phyloP scores from a whole-genome alignment of 2,797 vertebrate species.

The Sebastes kiyomatsui region DNA sequence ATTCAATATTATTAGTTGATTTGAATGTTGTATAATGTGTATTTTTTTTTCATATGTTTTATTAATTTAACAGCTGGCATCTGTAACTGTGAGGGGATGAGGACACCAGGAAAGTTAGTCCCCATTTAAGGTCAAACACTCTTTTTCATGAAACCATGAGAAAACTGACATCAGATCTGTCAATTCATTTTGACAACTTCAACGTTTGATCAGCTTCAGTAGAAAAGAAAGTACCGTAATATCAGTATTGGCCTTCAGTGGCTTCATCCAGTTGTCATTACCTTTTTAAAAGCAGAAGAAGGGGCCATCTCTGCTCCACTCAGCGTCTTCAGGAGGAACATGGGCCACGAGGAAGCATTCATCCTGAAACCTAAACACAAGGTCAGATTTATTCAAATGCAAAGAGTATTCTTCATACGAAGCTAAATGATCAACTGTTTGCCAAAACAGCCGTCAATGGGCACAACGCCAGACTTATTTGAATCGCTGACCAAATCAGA shows the following conservation, averaged over 20 bases:
- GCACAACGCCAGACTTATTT: not conserved
- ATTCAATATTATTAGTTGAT: not conserved
- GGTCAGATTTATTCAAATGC: not conserved
- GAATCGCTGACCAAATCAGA: not conserved
- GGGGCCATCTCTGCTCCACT: conserved; percentile 95
- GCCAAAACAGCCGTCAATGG: not conserved
- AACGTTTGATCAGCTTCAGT: not conserved
- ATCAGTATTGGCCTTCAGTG: not conserved
- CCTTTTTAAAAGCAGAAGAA: conserved; percentile 91
- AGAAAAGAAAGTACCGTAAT: not conserved
- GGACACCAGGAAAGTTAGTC: not conserved
- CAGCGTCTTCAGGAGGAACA: conserved; percentile 93
- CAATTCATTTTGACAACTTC: not conserved
- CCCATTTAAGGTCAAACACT: not conserved
- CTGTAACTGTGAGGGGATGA: not conserved
- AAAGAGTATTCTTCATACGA: not conserved
- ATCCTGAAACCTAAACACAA: conserved; percentile 89
- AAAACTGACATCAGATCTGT: not conserved
- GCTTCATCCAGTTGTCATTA: conserved; percentile 54
- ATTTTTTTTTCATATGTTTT: not conserved
- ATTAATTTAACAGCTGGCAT: not conserved
- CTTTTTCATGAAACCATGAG: not conserved
- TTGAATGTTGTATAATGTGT: not conserved
- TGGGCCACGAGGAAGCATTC: conserved; percentile 96
- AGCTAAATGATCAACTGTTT: not conserved